These are phyloP conservation scores for Xiphophorus couchianus DNA, from an alignment of 2,113 vertebrate genomes.

Conservation along the genomic window DNA sequence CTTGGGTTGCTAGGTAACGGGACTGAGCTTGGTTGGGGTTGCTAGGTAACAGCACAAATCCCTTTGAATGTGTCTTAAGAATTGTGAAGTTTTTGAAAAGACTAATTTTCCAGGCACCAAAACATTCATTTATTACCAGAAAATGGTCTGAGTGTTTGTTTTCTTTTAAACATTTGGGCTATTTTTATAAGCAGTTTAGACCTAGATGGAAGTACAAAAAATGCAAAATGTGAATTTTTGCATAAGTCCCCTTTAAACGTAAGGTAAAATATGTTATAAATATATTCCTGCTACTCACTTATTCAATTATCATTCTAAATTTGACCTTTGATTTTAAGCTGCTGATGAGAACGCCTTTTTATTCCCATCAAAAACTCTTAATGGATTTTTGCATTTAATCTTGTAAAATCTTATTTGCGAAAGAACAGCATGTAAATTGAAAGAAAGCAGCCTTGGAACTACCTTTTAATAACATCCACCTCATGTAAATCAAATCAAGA, in stretches of 20 bases:
- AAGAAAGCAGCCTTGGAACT: slow-evolving; percentile 25
- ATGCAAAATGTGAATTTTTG: not conserved
- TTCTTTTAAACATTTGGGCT: too few species aligned
- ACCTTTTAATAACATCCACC: slow-evolving; percentile 34
- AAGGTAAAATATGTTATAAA: not conserved
- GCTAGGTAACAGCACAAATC: too few species aligned
- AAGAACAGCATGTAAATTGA: slow-evolving; percentile 15
- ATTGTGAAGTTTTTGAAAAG: too few species aligned
- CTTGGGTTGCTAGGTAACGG: too few species aligned
- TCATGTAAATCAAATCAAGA: slow-evolving; percentile 48
- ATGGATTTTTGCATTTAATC: not conserved
- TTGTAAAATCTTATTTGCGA: slow-evolving; percentile 24
- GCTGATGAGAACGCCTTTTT: not conserved
- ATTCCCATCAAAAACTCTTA: not conserved
- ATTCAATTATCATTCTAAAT: not conserved
- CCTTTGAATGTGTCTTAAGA: too few species aligned
- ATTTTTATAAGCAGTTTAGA: too few species aligned
- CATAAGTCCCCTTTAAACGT: not conserved
- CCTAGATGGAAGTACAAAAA: too few species aligned
- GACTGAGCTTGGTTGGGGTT: too few species aligned
- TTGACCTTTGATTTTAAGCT: not conserved
- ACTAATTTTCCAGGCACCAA: too few species aligned
- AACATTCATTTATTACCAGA: too few species aligned
- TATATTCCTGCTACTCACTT: not conserved
- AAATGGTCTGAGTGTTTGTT: too few species aligned